These are phyloP conservation scores for Scaptomyza cyrtandrae DNA, from an alignment of 2,888 invertebrate genomes.

Conservation along the genomic window DNA sequence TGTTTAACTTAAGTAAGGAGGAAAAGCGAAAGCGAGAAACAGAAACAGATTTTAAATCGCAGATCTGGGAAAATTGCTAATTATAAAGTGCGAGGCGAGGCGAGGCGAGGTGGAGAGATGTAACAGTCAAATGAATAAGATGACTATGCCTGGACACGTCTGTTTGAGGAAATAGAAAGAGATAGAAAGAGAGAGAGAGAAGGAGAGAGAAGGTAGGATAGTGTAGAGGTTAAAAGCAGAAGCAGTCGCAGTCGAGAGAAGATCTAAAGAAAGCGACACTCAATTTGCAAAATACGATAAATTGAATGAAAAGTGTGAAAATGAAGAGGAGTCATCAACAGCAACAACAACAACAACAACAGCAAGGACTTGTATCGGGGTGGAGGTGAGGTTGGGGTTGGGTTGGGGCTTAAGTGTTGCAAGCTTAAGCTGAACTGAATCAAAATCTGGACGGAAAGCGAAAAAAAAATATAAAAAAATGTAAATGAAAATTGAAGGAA, in stretches of 20 bases:
- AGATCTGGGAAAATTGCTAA: conserved; percentile 47
- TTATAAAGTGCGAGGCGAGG: conserved; percentile 24
- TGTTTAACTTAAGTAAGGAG: not conserved
- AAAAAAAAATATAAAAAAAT: conserved; percentile 35
- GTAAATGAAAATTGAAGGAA: conserved; percentile 78
- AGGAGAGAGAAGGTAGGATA: not conserved
- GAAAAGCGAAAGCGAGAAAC: conserved; percentile 1
- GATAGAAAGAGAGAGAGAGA: too few relatives aligned
- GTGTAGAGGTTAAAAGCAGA: not conserved
- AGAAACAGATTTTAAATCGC: conserved; percentile 15
- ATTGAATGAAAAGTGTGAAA: conserved; percentile 80
- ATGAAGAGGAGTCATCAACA: conserved; percentile 76
- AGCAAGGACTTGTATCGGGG: not conserved
- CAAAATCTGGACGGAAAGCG: conserved; percentile 21
- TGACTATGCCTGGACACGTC: conserved; percentile 18
- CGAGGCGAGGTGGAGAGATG: conserved; percentile 1
- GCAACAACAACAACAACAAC: conserved; percentile 19
- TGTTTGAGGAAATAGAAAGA: not conserved
- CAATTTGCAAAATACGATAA: conserved; percentile 79
- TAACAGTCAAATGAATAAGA: conserved; percentile 30
- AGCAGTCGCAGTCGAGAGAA: conserved; percentile 14
- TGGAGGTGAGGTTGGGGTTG: not conserved
- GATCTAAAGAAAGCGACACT: conserved; percentile 72
- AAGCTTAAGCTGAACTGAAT: conserved; percentile 49
- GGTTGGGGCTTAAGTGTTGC: conserved; percentile 8